Evolutionary conservation across 2,113 vertebrate species (phyloP), one percentile per base, ranked within the genome.

Genomic region (Scomber japonicus): DNA sequence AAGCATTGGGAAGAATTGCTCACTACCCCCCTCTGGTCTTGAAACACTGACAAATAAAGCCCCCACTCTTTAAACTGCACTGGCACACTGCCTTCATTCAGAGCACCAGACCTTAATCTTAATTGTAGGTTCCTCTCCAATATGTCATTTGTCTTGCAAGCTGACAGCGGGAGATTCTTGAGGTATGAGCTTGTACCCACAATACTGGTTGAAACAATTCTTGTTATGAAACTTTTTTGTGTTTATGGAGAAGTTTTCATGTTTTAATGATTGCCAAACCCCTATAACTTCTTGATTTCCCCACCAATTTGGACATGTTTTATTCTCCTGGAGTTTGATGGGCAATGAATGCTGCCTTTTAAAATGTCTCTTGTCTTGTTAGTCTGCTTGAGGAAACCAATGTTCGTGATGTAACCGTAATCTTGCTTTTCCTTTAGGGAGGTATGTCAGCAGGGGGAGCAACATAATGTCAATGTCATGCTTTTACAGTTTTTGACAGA

Each of bases 71-170:
- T 71, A 14, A 55, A 70, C 73, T 80, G 69, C 65, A 21, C 80
- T 91, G 92, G 91, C 91, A 65, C 63, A 54, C 55, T 61, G 84
- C 90, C 91, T 86, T 66, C 46, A 85, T 93, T 88, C 60, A 90
- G 66, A 83, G 53, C 65, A 87, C 62, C 77, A 87, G 48, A 44
- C 53, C 64, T 55, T 87, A 15, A 89, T 92, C 82, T 86, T 92
- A 93, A 95, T 94, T 90, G 82, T 85, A 90, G 89, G 90, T 89
- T 93, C 30, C 71, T 54, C 61, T 89, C 60, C 11, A 69, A 94
- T 92, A 79, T 70, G 81, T 85, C 85, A 89, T 93, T 86, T 87
- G 73, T 93, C 85, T 91, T 76, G 67, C 78, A 85, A 77, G 80
- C 87, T 79, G 87, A 84, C 87, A 90, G 73, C 44, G 80, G 73